These are phyloP conservation scores for Tetheella fluctuosa DNA, from an alignment of 2,888 invertebrate species.

Conservation along the genomic window DNA sequence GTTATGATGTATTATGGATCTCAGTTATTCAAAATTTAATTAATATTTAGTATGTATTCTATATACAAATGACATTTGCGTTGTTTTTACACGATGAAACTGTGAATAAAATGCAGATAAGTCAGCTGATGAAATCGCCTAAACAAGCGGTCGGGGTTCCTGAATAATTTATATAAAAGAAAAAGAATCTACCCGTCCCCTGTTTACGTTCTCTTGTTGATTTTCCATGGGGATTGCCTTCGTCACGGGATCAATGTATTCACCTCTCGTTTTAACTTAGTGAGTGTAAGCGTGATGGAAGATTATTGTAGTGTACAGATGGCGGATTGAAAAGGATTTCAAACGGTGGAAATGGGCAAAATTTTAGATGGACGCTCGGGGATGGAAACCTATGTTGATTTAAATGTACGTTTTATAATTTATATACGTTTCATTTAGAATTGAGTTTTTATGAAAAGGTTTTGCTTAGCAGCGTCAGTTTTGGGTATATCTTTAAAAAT, in stretches of 20 bases:
- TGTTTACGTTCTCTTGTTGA: conserved; percentile 66
- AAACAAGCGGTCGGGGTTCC: conserved; percentile 60
- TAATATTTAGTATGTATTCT: background rate
- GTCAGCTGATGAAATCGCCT: conserved; percentile 66
- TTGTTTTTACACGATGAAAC: conserved; percentile 15
- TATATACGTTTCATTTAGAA: conserved; percentile 9
- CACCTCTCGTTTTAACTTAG: conserved; percentile 42
- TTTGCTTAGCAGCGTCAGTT: background rate
- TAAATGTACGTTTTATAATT: conserved; percentile 33
- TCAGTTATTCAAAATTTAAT: background rate
- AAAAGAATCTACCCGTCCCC: conserved; percentile 59
- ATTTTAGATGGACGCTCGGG: conserved; percentile 32
- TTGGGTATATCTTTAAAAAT: too few species aligned
- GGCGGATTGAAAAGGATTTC: conserved; percentile 62
- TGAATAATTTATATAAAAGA: conserved; percentile 70
- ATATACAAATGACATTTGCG: background rate
- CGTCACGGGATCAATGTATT: conserved; percentile 41
- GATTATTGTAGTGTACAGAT: conserved; percentile 43
- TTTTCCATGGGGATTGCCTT: conserved; percentile 63
- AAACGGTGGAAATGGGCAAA: conserved; percentile 31
- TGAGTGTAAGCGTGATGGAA: conserved; percentile 36
- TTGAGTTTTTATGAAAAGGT: background rate
- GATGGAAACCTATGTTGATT: conserved; percentile 27
- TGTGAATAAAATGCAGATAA: conserved; percentile 46
- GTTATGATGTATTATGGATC: background rate